Percentiles rank a stretch among this genome's conserved stretches.
Conservation (phyloP, 2,797 vertebrate species). For the Sparidentex hasta region DNA sequence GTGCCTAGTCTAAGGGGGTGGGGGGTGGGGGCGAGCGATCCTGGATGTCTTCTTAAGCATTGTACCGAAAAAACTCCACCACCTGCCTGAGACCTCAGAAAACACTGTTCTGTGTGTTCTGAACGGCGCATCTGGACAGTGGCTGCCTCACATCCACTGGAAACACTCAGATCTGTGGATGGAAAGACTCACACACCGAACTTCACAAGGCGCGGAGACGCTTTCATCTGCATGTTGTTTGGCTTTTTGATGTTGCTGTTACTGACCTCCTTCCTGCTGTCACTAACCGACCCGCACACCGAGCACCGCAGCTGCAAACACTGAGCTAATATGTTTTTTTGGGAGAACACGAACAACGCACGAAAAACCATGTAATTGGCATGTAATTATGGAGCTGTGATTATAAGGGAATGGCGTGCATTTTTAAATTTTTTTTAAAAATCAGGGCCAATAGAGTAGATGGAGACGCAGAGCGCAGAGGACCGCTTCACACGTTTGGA, state of each 20-base stretch:
- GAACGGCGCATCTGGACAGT: conserved; percentile 59
- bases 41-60: background rate
- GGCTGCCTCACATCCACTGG: conserved; percentile 54
- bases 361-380: conserved; percentile 59
- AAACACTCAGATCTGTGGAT: conserved; percentile 61
- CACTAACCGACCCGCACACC: conserved; percentile 21
- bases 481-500: conserved; percentile 36
- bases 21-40: background rate
- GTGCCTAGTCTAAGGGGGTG: conserved; percentile 1
- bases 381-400: conserved; percentile 62
- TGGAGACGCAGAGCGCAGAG: conserved; percentile 26
- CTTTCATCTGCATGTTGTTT: conserved; percentile 30
- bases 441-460: conserved; percentile 51
- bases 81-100: conserved; percentile 35
- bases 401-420: conserved; percentile 50
- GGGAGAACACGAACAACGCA: conserved; percentile 45
- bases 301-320: conserved; percentile 46
- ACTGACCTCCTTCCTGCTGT: conserved; percentile 35
- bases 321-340: conserved; percentile 54
- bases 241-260: conserved; percentile 54
- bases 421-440: conserved; percentile 16
- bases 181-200: conserved; percentile 55
- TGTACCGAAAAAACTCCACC: conserved; percentile 16
- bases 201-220: conserved; percentile 27
- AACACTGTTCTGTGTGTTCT: conserved; percentile 46